Percentiles rank a stretch among this genome's conserved stretches.
Conservation (phyloP, 2,888 invertebrate species). For the Priocnemis perturbator region DNA sequence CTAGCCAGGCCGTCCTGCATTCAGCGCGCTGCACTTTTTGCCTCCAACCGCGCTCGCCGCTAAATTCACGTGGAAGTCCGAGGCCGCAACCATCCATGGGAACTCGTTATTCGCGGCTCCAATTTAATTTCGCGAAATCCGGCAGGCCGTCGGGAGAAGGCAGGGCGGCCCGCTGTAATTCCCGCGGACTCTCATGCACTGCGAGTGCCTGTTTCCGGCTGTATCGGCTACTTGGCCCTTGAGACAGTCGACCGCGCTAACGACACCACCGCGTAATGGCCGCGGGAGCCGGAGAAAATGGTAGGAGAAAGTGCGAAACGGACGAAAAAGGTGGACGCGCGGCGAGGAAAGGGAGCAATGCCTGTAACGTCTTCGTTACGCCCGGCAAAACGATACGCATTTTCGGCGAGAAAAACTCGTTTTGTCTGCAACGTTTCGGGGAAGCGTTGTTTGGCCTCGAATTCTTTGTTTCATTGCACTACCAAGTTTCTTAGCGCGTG, state of each 20-base stretch:
- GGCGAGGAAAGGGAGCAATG: no score
- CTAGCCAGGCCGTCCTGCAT: no score
- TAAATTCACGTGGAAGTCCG: background rate
- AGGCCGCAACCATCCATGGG: slow-evolving; percentile 6
- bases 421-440: no score
- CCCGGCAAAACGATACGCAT: slow-evolving; percentile 42
- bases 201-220: background rate
- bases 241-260: slow-evolving; percentile 33
- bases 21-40: no score
- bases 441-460: no score
- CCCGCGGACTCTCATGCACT: background rate
- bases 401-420: no score
- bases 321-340: background rate
- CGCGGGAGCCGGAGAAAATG: background rate
- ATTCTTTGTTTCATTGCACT: no score
- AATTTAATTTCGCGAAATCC: slow-evolving; percentile 37
- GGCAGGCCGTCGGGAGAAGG: background rate
- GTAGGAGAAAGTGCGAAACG: background rate
- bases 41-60: no score
- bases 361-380: slow-evolving; percentile 59
- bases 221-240: slow-evolving; percentile 15
- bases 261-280: slow-evolving; percentile 28
- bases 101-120: slow-evolving; percentile 23
- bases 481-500: no score
- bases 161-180: background rate